Base-by-base conservation (phyloP, 2,797 vertebrate species). In the Ctenochaetus hawaiiensis region DNA sequence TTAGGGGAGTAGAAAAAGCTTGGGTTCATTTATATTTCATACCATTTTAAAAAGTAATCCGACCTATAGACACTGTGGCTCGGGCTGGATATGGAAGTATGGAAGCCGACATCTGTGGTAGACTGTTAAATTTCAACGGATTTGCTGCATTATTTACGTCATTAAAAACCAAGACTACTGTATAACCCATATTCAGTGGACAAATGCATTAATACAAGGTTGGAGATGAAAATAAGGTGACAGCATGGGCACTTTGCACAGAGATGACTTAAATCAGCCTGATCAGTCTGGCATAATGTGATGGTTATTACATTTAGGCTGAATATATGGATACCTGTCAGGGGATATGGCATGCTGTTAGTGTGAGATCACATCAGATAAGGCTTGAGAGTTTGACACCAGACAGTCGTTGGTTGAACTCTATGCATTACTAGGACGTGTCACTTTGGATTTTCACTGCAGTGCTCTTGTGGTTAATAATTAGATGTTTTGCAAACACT, bases 21-120 rank as follows among this genome's bases (percentile, higher is more conserved):
- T 90, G 86, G 70, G 81, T 91, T 94, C 93, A 92, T 94, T 88
- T 88, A 94, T 94, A 94, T 95, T 94, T 93, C 53, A 92, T 90
- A 65, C 57, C 79, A 81, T 91, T 91, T 92, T 82, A 92, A 92
- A 95, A 92, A 91, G 86, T 88, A 89, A 92, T 93, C 90, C 91
- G 93, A 95, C 93, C 87, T 93, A 91, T 89, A 86, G 89, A 91
- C 81, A 84, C 84, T 20, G 58, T 20, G 78, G 72, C 67, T 91
- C 75, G 67, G 51, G 37, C 52, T 77, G 63, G 82, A 79, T 84
- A 67, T 78, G 84, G 66, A 76, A 78, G 66, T 43, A 69, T 72
- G 65, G 61, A 66, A 51, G 58, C 66, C 22, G 60, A 66, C 77
- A 62, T 88, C 64, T 67, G 67, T 79, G 58, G 72, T 41, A 72